Evolutionary conservation across 2,888 invertebrate species (phyloP).

Genomic region (Trachelus troglodyta): DNA sequence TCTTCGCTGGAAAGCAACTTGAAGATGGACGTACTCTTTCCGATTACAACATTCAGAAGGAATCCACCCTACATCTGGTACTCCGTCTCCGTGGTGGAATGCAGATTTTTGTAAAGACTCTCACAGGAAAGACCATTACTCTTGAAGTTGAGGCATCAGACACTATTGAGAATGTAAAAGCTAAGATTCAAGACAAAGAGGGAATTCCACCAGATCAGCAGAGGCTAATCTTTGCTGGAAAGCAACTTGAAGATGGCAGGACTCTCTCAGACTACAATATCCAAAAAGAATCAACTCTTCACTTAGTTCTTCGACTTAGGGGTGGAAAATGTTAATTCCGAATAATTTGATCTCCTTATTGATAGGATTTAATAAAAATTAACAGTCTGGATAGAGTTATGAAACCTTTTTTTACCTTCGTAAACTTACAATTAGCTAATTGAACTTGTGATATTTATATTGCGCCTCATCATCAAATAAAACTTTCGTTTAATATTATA

Average conservation of each 20-base stretch:
- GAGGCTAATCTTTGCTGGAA: slow-evolving; percentile 25
- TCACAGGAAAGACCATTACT: too few relatives aligned
- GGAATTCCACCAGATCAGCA: slow-evolving; percentile 30
- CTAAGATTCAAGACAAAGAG: slow-evolving; percentile 33
- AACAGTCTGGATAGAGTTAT: slow-evolving; percentile 30
- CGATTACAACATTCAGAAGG: slow-evolving; percentile 36
- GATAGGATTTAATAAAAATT: slow-evolving; percentile 24
- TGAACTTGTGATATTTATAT: slow-evolving; percentile 15
- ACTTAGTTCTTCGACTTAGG: slow-evolving; percentile 33
- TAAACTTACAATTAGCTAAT: background rate
- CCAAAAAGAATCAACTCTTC: slow-evolving; percentile 34
- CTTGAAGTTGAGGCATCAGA: slow-evolving; percentile 26
- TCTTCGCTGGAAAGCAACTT: slow-evolving; percentile 31
- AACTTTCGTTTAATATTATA: slow-evolving; percentile 13
- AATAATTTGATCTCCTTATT: background rate
- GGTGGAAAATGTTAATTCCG: slow-evolving; percentile 26
- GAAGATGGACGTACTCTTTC: slow-evolving; percentile 31
- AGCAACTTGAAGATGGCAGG: slow-evolving; percentile 32
- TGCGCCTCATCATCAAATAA: slow-evolving; percentile 16
- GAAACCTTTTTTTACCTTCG: slow-evolving; percentile 28
- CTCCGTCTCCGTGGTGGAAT: too few relatives aligned
- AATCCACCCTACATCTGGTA: slow-evolving; percentile 12
- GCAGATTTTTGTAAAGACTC: too few relatives aligned
- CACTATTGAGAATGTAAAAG: slow-evolving; percentile 30
- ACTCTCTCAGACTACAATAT: slow-evolving; percentile 34